Evolutionary conservation across 2,888 invertebrate species (phyloP).

Genomic region (Geotrupes spiniger): DNA sequence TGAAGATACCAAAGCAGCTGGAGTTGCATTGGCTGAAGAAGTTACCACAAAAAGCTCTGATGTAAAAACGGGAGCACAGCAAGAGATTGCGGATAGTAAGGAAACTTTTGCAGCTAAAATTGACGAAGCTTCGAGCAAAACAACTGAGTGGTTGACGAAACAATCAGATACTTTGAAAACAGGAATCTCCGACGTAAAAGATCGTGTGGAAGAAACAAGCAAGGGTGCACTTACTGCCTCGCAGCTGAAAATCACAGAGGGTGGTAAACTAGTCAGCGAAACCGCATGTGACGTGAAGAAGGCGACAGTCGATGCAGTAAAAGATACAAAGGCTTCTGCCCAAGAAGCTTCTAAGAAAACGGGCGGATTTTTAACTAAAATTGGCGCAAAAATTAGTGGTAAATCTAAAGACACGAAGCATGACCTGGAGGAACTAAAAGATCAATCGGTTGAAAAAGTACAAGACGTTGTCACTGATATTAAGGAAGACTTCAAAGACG

Average conservation of each 20-base stretch:
- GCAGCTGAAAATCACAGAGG: neutral
- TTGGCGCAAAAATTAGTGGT: slow-evolving; percentile 25
- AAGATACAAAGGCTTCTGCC: slow-evolving; percentile 13
- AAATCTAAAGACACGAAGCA: slow-evolving; percentile 19
- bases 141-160: too few species aligned
- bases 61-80: slow-evolving; percentile 44
- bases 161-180: slow-evolving; percentile 7
- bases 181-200: slow-evolving; percentile 13
- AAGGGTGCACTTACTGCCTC: neutral
- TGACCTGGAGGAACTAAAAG: slow-evolving; percentile 7
- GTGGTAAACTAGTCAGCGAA: neutral
- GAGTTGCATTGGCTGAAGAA: neutral
- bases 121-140: neutral
- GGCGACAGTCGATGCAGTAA: neutral
- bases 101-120: slow-evolving; percentile 33
- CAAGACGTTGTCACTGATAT: slow-evolving; percentile 39
- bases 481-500: slow-evolving; percentile 52
- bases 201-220: slow-evolving; percentile 5
- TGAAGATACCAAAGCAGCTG: neutral
- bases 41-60: neutral
- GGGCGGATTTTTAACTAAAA: slow-evolving; percentile 24
- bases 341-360: slow-evolving; percentile 23
- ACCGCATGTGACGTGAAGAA: too few species aligned
- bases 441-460: slow-evolving; percentile 1
- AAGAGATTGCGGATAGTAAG: slow-evolving; percentile 49